Conservation (phyloP, 2,888 invertebrate genomes). For the Laothoe populi region DNA sequence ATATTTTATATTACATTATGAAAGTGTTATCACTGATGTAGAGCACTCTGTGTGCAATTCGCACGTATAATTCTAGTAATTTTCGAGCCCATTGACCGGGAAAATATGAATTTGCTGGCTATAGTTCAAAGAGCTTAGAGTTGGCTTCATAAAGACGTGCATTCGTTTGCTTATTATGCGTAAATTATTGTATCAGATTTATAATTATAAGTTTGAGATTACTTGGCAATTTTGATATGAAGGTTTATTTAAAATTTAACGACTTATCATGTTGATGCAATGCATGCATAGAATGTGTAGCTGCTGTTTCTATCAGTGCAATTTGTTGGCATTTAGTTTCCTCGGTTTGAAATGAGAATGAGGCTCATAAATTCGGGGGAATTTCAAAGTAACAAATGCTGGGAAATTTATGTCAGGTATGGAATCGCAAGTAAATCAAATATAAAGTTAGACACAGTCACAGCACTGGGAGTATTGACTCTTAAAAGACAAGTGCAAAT, state of each 20-base stretch:
- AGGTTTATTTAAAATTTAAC: too few species aligned
- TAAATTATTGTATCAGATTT: conserved; percentile 5
- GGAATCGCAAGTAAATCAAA: too few species aligned
- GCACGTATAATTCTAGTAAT: conserved; percentile 66
- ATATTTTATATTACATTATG: conserved; percentile 25
- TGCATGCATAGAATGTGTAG: too few species aligned
- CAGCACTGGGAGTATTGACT: too few species aligned
- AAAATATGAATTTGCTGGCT: conserved; percentile 66
- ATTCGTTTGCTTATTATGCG: conserved; percentile 13
- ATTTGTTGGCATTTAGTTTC: too few species aligned
- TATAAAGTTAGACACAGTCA: too few species aligned
- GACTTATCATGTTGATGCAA: too few species aligned
- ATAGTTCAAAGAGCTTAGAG: conserved; percentile 68
- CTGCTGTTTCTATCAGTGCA: background rate
- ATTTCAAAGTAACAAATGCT: too few species aligned
- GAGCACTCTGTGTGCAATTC: conserved; percentile 42
- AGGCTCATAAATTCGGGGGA: too few species aligned
- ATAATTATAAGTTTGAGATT: conserved; percentile 13
- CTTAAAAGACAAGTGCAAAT: too few species aligned
- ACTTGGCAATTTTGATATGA: conserved; percentile 1
- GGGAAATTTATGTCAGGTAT: too few species aligned
- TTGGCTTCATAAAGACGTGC: conserved; percentile 38
- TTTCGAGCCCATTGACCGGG: conserved; percentile 67
- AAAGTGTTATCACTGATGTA: conserved; percentile 22
- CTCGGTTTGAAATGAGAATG: too few species aligned